Evolutionary conservation across 2,113 vertebrate species (phyloP), one percentile per base, ranked within the genome.

Genomic region (Vimba vimba): DNA sequence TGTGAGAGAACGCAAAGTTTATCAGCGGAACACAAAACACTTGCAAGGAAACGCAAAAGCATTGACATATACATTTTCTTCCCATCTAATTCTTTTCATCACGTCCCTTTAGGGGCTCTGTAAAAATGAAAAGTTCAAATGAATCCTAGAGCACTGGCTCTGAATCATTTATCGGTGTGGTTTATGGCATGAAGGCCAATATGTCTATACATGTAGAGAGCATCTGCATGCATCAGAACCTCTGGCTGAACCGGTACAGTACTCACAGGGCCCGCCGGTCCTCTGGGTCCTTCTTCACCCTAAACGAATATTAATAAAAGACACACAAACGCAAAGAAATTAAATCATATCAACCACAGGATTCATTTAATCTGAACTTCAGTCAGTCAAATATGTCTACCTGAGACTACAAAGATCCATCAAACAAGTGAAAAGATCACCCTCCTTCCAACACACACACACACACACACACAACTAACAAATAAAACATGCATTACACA

Each of bases 181-280:
- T 68, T 33, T 27, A 33, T 68, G 64, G 15, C 30, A 33, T 68
- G 30, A 68, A 33, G 30, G 17, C 30, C 11, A 6, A 30, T 66
- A 11, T 30, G 0, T 69, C 19, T 66, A 1, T 57, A 57, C 55
- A 21, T 23, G 6, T 57, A 57, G 19, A 21, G 19, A 7, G 55
- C 19, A 57, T 57, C 36, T 80, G 78, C 13, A 80, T 60, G 43
- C 15, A 10, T 23, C 17, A 23, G 10, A 45, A 68, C 27, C 27
- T 86, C 43, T 62, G 68, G 30, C 17, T 60, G 43, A 39, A 55
- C 6, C 10, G 4, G 12, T 11, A 10, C 4, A 86, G 86, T 93
- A 95, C 95, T 96, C 92, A 96, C 96, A 82, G 93, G 92, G 89
- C 94, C 94, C 45, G 96, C 94, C 15, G 91, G 95, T 92, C 95